phyloP scores from a whole-genome alignment of 2,797 vertebrate species.

The Scomberomorus guttatus region DNA sequence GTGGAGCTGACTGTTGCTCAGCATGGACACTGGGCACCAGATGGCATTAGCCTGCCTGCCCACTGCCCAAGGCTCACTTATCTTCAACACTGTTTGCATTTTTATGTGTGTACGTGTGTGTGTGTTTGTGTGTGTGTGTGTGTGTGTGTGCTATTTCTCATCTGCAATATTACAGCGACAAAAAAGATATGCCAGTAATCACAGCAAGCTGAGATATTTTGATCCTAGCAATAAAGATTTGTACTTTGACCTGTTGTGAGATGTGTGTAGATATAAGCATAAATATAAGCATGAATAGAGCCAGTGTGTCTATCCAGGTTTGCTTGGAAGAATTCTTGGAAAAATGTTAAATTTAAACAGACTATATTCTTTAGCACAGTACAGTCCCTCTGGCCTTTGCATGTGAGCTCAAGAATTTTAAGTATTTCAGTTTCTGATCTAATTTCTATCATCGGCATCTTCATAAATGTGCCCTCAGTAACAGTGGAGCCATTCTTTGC shows the following conservation, averaged over 20 bases:
- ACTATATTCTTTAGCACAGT: conserved; percentile 5
- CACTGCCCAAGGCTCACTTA: conserved; percentile 62
- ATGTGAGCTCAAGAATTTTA: background rate
- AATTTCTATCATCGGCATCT: conserved; percentile 13
- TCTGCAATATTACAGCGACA: conserved; percentile 38
- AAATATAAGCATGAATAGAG: conserved; percentile 24
- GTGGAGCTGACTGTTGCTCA: conserved; percentile 73
- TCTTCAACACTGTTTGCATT: conserved; percentile 46
- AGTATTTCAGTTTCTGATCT: conserved; percentile 35
- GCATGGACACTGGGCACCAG: conserved; percentile 74
- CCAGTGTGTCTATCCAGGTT: conserved; percentile 5
- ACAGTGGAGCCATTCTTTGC: conserved; percentile 12
- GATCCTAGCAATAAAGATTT: conserved; percentile 37
- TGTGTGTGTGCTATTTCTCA: background rate
- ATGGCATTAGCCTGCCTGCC: conserved; percentile 65
- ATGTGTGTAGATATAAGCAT: conserved; percentile 13
- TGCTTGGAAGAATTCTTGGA: background rate
- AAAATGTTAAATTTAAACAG: conserved; percentile 9
- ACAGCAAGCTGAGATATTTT: conserved; percentile 48
- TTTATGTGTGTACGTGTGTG: conserved; percentile 11
- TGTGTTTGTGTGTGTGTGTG: conserved; percentile 3
- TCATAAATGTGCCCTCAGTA: conserved; percentile 8
- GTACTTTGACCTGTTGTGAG: conserved; percentile 37
- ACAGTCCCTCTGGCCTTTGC: conserved; percentile 12
- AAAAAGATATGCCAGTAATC: conserved; percentile 43